Percentiles rank a stretch among this genome's conserved stretches.
Conservation (phyloP, 2,113 vertebrate genomes). For the Dasyprocta punctata region DNA sequence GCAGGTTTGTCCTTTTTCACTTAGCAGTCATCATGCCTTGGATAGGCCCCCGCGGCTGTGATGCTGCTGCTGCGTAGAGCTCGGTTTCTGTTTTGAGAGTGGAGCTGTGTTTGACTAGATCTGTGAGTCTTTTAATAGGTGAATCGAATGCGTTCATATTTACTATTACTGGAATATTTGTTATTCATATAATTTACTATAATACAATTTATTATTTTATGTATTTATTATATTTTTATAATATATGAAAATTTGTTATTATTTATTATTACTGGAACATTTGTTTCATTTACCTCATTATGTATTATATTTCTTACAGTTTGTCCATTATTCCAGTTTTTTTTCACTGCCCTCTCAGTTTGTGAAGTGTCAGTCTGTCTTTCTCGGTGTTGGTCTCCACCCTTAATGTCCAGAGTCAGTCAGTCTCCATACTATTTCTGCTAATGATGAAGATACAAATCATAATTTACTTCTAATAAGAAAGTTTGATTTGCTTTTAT, state of each 20-base stretch:
- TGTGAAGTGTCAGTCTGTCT: neutral
- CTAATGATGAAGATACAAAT: neutral
- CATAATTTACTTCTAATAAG: neutral
- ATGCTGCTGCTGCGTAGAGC: neutral
- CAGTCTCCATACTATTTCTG: neutral
- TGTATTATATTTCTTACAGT: neutral
- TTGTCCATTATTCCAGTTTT: neutral
- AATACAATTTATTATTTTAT: no score
- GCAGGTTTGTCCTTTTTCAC: neutral
- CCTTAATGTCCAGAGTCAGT: neutral
- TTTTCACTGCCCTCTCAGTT: neutral
- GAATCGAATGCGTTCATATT: neutral
- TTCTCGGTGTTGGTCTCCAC: neutral
- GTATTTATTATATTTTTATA: neutral
- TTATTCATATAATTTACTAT: neutral
- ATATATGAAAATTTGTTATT: no score
- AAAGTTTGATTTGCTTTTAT: neutral
- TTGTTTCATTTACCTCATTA: neutral
- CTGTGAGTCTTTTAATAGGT: neutral
- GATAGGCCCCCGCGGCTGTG: neutral
- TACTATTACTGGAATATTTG: neutral
- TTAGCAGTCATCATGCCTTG: neutral
- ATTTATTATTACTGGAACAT: neutral
- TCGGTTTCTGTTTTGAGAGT: neutral
- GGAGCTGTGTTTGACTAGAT: neutral